Evolutionary conservation across 2,797 vertebrate species (phyloP).

Genomic region (Thalassophryne amazonica): DNA sequence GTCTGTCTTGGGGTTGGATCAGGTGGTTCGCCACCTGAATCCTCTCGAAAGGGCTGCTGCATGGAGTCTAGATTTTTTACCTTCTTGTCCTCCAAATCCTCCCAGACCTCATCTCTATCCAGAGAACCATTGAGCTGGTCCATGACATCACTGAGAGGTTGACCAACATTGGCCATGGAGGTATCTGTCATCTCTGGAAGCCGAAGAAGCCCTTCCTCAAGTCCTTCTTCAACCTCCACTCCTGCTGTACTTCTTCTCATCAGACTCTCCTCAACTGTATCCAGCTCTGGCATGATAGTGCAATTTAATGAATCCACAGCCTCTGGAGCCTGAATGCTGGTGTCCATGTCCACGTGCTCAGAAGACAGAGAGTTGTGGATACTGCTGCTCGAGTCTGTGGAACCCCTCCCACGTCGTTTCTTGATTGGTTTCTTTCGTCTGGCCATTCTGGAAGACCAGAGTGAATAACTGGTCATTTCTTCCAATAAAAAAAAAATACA

Average conservation of each 20-base stretch:
- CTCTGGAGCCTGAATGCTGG: constrained; percentile 19
- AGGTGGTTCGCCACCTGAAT: constrained; percentile 80
- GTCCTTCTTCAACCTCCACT: constrained; percentile 40
- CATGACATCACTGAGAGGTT: constrained; percentile 87
- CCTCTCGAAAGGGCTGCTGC: constrained; percentile 92
- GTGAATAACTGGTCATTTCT: neutral
- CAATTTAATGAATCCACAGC: constrained; percentile 41
- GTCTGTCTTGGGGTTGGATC: constrained; percentile 71
- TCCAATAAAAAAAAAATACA: neutral
- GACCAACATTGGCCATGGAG: constrained; percentile 89
- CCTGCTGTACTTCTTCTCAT: constrained; percentile 47
- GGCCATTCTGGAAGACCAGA: constrained; percentile 79
- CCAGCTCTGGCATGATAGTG: constrained; percentile 21
- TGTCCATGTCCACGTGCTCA: constrained; percentile 57
- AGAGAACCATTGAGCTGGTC: constrained; percentile 84
- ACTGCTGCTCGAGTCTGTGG: constrained; percentile 72
- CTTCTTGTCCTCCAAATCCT: constrained; percentile 16
- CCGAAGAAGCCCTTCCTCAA: constrained; percentile 71
- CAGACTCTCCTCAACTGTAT: too few species aligned
- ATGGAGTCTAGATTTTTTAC: constrained; percentile 34
- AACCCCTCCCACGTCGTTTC: constrained; percentile 83
- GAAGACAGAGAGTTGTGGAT: constrained; percentile 61
- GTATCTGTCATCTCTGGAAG: constrained; percentile 92
- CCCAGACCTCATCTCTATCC: constrained; percentile 72
- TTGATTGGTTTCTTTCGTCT: constrained; percentile 86